A percentile compares a stretch with the other conserved stretches of the same genome.
Evolutionary conservation across 1,140 invertebrate species (phyloP).

Genomic region (Macrobrachium nipponense): DNA sequence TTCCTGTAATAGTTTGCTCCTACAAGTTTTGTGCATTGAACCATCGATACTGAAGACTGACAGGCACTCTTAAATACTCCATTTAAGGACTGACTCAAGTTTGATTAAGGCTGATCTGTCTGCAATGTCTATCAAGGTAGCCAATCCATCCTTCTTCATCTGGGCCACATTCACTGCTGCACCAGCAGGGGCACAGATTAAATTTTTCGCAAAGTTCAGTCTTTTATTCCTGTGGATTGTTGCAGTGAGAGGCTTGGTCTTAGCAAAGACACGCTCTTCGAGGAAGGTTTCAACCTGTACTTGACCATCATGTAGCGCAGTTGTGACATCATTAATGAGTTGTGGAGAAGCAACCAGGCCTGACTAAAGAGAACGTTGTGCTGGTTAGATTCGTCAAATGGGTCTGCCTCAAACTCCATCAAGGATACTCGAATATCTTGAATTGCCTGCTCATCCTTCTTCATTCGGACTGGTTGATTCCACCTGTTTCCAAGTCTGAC

Average conservation of each 20-base stretch:
- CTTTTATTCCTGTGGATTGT: conserved; percentile 8
- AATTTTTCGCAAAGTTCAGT: neutral
- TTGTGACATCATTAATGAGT: neutral
- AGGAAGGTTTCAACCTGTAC: conserved; percentile 5
- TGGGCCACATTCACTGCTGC: conserved; percentile 2
- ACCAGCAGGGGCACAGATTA: neutral
- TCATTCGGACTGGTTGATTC: conserved; percentile 7
- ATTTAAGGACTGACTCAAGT: no score
- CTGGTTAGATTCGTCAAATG: conserved; percentile 17
- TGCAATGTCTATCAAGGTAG: no score
- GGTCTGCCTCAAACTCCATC: conserved; percentile 9
- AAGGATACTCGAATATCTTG: conserved; percentile 1
- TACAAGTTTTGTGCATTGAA: no score
- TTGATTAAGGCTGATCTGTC: no score
- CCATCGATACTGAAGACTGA: no score
- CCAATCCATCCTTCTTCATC: no score
- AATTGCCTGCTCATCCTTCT: conserved; percentile 17
- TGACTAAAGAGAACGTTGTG: neutral
- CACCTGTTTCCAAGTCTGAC: neutral
- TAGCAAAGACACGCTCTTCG: conserved; percentile 3
- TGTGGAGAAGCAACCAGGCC: conserved; percentile 8
- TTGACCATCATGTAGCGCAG: neutral
- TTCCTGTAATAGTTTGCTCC: no score
- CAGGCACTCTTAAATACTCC: no score
- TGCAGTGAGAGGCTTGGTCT: conserved; percentile 20